Evolutionary conservation across 1,140 invertebrate species (phyloP), one percentile per base, ranked within the genome.

Genomic region (Drosophila kanapiae): DNA sequence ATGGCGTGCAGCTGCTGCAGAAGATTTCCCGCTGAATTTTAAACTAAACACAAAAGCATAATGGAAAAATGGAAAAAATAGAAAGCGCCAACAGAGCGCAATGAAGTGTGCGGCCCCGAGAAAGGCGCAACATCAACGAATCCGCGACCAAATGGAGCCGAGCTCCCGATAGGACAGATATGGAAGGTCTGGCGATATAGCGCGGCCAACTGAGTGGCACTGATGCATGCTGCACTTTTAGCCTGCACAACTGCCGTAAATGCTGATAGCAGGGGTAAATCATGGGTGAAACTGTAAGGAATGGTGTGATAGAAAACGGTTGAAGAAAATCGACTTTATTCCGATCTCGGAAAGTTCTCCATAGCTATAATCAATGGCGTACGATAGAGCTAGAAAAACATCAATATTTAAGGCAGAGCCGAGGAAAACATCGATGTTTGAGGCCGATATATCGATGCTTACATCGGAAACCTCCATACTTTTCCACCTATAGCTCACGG

Each of bases 41-140:
- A 84, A 88, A 67, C 72, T 80, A 83, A 87, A 88, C 84, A 87
- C 80, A 80, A 75, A 68, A 61, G 65, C 79, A 86, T 84, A 84
- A 81, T 80, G 84, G 74, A 78, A 88, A 88, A 87, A 76, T 83
- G 80, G 72, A n/a, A 65, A 88, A 88, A 87, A 82, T 80, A 78
- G 74, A 81, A 84, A 90, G 80, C 65, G 80, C 78, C 80, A 87
- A 80, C 84, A 88, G 80, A 80, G 84, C 84, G 84, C 84, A 87
- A 88, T 87, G 77, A 87, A 87, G 84, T 87, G 86, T 78, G 54
- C 23, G 74, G 67, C 83, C 38, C 74, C 65, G 80, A 69, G 65
- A 71, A 71, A 57, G 69, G 65, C 43, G 43, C 57, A 67, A 37
- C 49, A 70, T 60, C 79, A 74, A 33, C 61, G 37, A 49, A 59